A percentile compares a stretch with the other conserved stretches of the same genome.
Evolutionary conservation across 2,888 invertebrate genomes (phyloP).

Genomic region (Hyposoter didymator): DNA sequence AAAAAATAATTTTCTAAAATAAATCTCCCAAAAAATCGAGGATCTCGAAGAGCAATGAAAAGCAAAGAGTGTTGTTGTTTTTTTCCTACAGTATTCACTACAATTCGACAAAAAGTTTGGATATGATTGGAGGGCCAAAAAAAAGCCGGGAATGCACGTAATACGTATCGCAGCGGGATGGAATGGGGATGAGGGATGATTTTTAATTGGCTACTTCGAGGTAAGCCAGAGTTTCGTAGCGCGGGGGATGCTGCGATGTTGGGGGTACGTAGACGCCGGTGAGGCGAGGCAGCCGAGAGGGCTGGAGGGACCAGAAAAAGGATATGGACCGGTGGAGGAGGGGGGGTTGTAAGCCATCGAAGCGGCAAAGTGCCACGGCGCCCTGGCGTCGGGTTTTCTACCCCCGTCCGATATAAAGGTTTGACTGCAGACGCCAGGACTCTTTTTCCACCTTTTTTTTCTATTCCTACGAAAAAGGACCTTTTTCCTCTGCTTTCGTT

Average conservation of each 20-base stretch:
- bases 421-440: constrained; percentile 56
- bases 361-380: constrained; percentile 76
- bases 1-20: neutral
- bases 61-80: neutral
- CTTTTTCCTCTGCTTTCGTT: neutral
- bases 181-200: constrained; percentile 67
- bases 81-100: neutral
- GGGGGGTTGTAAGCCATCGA: constrained; percentile 74
- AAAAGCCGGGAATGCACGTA: constrained; percentile 30
- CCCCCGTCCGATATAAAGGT: constrained; percentile 47
- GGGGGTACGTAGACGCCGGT: constrained; percentile 35
- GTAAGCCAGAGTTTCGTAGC: constrained; percentile 46
- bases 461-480: constrained; percentile 5
- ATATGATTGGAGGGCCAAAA: constrained; percentile 29
- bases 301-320: constrained; percentile 19
- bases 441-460: constrained; percentile 54
- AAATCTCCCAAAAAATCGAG: neutral
- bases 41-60: neutral
- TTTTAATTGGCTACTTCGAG: constrained; percentile 78
- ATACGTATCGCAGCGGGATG: constrained; percentile 54
- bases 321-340: constrained; percentile 17
- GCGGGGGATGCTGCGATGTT: constrained; percentile 17
- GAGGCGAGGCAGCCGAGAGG: constrained; percentile 44
- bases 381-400: constrained; percentile 62
- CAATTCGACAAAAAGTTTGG: constrained; percentile 1